phyloP scores from a whole-genome alignment of 2,888 invertebrate genomes.

The Sussaba pulchella region DNA sequence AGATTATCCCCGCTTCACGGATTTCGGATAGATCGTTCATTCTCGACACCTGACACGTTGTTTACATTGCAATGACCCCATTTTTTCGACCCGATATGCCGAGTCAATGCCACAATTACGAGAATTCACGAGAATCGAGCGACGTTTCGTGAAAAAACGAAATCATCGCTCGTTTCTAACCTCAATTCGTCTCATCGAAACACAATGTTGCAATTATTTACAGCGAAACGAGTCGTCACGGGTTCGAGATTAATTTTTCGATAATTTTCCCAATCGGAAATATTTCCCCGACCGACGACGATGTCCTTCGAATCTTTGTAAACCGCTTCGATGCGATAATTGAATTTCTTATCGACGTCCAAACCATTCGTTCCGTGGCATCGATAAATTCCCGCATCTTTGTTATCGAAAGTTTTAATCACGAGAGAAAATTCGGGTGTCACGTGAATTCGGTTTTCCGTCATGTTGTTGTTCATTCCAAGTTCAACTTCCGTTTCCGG shows the following conservation, averaged over 20 bases:
- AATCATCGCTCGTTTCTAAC: too few species aligned
- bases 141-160: too few species aligned
- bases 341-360: conserved; percentile 83
- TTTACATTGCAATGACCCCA: neutral
- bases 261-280: conserved; percentile 85
- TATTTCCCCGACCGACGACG: conserved; percentile 82
- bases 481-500: conserved; percentile 83
- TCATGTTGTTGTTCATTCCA: conserved; percentile 84
- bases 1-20: conserved; percentile 82
- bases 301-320: conserved; percentile 68
- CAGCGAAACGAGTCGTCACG: conserved; percentile 84
- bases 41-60: conserved; percentile 80
- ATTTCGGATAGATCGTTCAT: conserved; percentile 83
- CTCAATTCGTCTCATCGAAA: neutral
- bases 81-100: too few species aligned
- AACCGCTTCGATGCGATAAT: conserved; percentile 84
- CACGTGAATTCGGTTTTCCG: conserved; percentile 83
- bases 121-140: too few species aligned
- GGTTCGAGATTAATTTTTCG: conserved; percentile 84
- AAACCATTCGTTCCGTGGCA: conserved; percentile 84
- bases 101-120: too few species aligned
- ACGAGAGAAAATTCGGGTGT: conserved; percentile 84
- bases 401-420: conserved; percentile 81
- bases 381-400: conserved; percentile 85
- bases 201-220: conserved; percentile 49